A percentile compares a stretch with the other conserved stretches of the same genome.
phyloP scores from a whole-genome alignment of 2,113 vertebrate genomes.

The Myiozetetes cayanensis region DNA sequence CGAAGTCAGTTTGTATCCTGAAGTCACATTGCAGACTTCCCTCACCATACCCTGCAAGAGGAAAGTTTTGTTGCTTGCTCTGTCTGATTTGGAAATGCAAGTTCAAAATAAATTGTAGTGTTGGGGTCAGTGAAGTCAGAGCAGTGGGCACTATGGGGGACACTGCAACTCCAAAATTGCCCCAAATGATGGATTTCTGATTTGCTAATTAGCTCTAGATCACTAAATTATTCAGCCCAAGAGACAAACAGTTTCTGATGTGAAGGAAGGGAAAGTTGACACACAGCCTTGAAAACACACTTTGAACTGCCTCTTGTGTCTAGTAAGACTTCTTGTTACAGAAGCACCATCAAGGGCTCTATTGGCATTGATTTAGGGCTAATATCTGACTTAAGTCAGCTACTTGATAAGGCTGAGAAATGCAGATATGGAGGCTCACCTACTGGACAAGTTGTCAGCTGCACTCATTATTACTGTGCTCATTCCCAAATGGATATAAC shows the following conservation, averaged over 20 bases:
- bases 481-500: neutral
- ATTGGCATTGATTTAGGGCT: neutral
- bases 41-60: neutral
- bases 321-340: neutral
- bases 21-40: neutral
- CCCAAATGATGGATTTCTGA: neutral
- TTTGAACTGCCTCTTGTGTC: neutral
- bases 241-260: neutral
- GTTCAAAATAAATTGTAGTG: neutral
- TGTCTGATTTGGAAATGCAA: neutral
- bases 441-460: neutral
- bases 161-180: neutral
- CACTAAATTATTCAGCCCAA: neutral
- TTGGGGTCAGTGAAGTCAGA: neutral
- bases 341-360: neutral
- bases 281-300: neutral
- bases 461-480: rapidly evolving
- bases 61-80: neutral
- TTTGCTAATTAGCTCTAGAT: slow-evolving; percentile 26
- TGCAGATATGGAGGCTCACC: neutral
- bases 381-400: neutral
- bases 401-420: neutral
- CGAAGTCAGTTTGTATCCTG: neutral
- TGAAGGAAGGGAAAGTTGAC: neutral
- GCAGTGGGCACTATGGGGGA: neutral